Evolutionary conservation across 2,113 vertebrate species (phyloP).

Genomic region (Corydoras maculifer): DNA sequence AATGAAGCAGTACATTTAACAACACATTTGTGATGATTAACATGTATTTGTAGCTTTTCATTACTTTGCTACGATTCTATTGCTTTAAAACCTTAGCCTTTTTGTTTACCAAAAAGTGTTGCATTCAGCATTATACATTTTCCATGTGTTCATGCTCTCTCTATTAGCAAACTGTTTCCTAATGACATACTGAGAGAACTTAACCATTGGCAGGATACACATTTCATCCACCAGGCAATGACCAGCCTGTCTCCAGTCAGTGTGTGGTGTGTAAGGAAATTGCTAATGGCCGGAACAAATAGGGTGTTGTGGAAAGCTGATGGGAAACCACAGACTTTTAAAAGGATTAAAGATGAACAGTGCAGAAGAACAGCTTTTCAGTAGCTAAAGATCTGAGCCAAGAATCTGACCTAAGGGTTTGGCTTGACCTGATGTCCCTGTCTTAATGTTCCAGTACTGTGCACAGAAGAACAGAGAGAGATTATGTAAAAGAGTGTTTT

Average conservation of each 20-base stretch:
- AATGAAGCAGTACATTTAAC: too few relatives aligned
- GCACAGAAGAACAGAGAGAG: neutral
- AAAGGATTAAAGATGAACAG: slow-evolving; percentile 11
- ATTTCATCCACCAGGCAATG: slow-evolving; percentile 20
- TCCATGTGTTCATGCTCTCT: slow-evolving; percentile 7
- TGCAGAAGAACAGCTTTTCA: slow-evolving; percentile 30
- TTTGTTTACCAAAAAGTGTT: neutral
- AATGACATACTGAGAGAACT: neutral
- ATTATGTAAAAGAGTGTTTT: neutral
- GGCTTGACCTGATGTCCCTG: slow-evolving; percentile 23
- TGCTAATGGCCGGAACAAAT: slow-evolving; percentile 16
- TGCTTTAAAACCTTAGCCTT: neutral
- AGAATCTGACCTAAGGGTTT: slow-evolving; percentile 24
- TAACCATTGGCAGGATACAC: slow-evolving; percentile 12
- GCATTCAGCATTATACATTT: neutral
- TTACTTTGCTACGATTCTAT: too few relatives aligned
- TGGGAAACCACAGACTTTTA: slow-evolving; percentile 9
- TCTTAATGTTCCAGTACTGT: slow-evolving; percentile 12
- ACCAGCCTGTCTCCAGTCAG: neutral
- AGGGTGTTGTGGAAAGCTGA: slow-evolving; percentile 29
- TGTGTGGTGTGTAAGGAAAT: slow-evolving; percentile 10
- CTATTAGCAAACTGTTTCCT: slow-evolving; percentile 4
- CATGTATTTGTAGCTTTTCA: too few relatives aligned
- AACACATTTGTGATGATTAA: too few relatives aligned
- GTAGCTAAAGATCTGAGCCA: slow-evolving; percentile 10